A percentile compares a stretch with the other conserved stretches of the same genome.
Evolutionary conservation across 2,797 vertebrate genomes (phyloP).

Genomic region (Mormyrops attenuatus): DNA sequence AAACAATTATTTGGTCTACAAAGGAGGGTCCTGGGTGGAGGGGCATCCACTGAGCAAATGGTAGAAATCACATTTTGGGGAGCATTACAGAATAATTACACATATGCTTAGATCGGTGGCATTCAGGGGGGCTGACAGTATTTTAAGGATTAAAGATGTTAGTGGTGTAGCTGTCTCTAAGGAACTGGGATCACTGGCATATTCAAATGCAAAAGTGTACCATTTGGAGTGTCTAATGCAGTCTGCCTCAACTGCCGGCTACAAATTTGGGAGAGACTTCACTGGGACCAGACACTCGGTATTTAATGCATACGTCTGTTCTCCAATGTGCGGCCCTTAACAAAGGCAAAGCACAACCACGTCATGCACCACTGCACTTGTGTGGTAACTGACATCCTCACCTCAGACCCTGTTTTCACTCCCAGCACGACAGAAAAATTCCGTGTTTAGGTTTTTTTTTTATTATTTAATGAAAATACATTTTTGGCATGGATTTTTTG

Average conservation of each 20-base stretch:
- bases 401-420: conserved; percentile 5
- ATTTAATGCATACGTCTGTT: conserved; percentile 82
- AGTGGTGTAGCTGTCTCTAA: conserved; percentile 75
- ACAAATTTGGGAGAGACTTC: conserved; percentile 72
- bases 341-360: conserved; percentile 71
- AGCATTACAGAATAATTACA: conserved; percentile 83
- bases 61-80: conserved; percentile 79
- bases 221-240: conserved; percentile 76
- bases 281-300: conserved; percentile 47
- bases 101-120: conserved; percentile 83
- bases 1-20: conserved; percentile 78
- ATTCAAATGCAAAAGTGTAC: conserved; percentile 82
- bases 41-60: conserved; percentile 65
- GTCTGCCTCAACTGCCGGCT: conserved; percentile 74
- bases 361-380: conserved; percentile 51
- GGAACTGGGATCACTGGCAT: conserved; percentile 75
- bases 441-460: background rate
- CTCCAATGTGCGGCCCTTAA: conserved; percentile 72
- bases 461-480: background rate
- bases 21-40: conserved; percentile 43
- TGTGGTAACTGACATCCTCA: background rate
- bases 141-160: conserved; percentile 93
- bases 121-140: conserved; percentile 74
- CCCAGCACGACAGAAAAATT: background rate
- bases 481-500: background rate